Conservation (phyloP, 2,797 vertebrate species). For the Anolis apletophallus region DNA sequence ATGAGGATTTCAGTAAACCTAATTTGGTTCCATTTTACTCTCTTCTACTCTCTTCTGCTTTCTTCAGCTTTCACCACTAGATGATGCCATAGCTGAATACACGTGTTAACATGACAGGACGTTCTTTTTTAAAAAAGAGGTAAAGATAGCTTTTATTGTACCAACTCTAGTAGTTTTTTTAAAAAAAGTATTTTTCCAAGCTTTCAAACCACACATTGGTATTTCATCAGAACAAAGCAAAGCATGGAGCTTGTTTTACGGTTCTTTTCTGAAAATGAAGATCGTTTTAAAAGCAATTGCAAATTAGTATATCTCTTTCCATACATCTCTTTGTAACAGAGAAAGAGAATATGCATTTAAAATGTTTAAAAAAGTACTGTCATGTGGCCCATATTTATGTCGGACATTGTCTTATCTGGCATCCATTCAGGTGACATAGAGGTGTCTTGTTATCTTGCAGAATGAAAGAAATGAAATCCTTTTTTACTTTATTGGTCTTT, state of each 20-base stretch:
- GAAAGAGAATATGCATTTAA: neutral
- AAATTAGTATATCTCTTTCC: neutral
- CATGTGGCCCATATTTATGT: neutral
- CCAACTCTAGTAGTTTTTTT: neutral
- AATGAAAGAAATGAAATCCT: neutral
- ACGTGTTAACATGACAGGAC: fast-evolving
- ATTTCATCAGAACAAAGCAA: neutral
- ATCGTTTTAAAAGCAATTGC: neutral
- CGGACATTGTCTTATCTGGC: neutral
- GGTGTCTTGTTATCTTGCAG: neutral
- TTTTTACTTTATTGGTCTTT: neutral
- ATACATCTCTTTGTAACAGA: neutral
- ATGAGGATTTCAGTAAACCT: neutral
- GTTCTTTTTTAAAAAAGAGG: neutral
- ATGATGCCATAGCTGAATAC: conserved; percentile 36
- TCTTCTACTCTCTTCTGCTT: conserved; percentile 26
- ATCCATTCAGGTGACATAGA: neutral
- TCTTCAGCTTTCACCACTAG: conserved; percentile 19
- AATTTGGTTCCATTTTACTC: conserved; percentile 1
- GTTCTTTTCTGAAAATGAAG: neutral
- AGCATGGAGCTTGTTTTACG: neutral
- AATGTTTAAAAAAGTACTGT: neutral
- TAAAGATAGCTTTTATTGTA: conserved; percentile 21
- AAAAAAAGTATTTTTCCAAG: conserved; percentile 5
- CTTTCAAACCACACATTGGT: neutral